Conservation (phyloP, 2,113 vertebrate species). For the Anhinga anhinga region DNA sequence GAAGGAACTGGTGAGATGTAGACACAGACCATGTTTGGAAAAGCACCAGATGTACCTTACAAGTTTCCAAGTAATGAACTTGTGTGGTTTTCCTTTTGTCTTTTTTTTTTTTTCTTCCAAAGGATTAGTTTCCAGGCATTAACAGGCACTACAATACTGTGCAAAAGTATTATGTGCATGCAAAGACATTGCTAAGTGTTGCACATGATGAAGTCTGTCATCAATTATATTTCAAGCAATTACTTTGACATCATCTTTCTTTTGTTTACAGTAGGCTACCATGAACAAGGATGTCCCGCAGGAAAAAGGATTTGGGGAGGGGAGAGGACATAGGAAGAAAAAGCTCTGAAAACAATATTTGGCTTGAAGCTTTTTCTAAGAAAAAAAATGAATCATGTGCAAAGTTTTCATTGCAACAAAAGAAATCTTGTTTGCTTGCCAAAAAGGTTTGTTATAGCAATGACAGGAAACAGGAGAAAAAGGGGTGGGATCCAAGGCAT, state of each 20-base stretch:
- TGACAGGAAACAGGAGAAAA: background rate
- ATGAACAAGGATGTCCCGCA: background rate
- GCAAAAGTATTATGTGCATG: background rate
- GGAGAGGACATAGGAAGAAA: background rate
- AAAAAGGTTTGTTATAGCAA: background rate
- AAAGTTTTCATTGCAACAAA: background rate
- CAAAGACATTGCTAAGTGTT: background rate
- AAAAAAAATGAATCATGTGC: background rate
- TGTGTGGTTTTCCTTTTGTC: background rate
- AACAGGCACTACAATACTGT: background rate
- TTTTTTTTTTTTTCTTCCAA: background rate
- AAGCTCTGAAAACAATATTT: background rate
- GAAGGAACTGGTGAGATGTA: background rate
- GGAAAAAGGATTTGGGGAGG: background rate
- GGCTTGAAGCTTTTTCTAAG: background rate
- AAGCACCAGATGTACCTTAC: background rate
- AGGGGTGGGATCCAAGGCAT: background rate
- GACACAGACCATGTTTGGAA: background rate
- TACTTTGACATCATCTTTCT: slow-evolving; percentile 11
- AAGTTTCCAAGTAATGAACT: background rate
- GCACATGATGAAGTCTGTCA: slow-evolving; percentile 14
- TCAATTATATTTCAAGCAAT: slow-evolving; percentile 41
- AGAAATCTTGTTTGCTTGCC: background rate
- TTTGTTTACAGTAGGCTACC: slow-evolving; percentile 16
- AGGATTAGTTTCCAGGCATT: background rate